Evolutionary conservation across 2,797 vertebrate genomes (phyloP), one percentile per base, ranked within the genome.

Genomic region (Hafferia zeledoni): DNA sequence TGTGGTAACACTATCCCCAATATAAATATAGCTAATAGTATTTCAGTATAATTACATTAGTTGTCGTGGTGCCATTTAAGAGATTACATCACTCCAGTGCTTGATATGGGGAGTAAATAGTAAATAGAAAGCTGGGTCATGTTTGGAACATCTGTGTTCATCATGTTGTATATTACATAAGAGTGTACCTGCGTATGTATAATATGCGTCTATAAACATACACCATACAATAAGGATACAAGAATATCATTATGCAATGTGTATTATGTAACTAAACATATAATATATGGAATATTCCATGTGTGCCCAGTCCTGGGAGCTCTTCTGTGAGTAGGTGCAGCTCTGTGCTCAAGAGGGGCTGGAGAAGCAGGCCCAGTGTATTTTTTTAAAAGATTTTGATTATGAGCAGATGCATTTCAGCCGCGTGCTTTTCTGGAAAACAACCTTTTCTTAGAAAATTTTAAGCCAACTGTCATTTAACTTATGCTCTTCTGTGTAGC

Each of bases 401-500:
- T 81, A 77, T 28, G 11, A 71, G 78, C 63, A 90, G 82, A 49
- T 22, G 31, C 0, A 1, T 33, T 87, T 76, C 69, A 92, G 59
- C 64, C 83, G 72, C 17, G 44, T 80, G 83, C 31, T 69, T 76
- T 87, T 90, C 55, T 80, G 83, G 69, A 90, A 83, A 83, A 57
- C 49, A 68, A 50, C 46, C n/a, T 90, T 80, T 94, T 90, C 79
- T 90, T 68, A 49, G 31, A 72, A 37, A 68, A 46, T 44, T 72
- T 77, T 84, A 59, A 84, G 25, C 28, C 44, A 81, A 50, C 22
- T 87, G 79, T 16, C 35, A 41, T 93, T 83, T 84, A 71, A 57
- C 30, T 87, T 35, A 15, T 25, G 19, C 43, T 87, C 13, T 72
- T 25, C 78, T 83, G 4, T 70, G 68, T 39, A n/a, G 27, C 24